A percentile compares a stretch with the other conserved stretches of the same genome.
Evolutionary conservation across 2,888 invertebrate genomes (phyloP).

Genomic region (Drosophila fungiperda): DNA sequence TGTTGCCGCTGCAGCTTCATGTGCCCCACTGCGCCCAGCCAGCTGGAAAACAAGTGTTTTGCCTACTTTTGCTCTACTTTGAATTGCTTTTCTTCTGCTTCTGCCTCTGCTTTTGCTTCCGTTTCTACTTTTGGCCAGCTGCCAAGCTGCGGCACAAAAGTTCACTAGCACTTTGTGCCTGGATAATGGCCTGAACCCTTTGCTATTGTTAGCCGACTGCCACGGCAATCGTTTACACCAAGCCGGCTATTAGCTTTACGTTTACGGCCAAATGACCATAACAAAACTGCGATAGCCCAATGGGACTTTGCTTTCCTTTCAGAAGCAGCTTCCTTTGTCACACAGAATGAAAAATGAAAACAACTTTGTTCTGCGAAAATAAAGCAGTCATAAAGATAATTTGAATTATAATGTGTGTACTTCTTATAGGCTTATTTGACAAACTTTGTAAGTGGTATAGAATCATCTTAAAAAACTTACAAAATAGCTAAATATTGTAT

Average conservation of each 20-base stretch:
- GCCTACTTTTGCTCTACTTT: slow-evolving; percentile 55
- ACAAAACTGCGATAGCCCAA: slow-evolving; percentile 16
- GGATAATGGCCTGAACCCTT: slow-evolving; percentile 10
- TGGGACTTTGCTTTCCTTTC: neutral
- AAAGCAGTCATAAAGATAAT: neutral
- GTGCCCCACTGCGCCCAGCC: slow-evolving; percentile 9
- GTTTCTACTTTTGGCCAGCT: slow-evolving; percentile 40
- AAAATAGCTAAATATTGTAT: too few species aligned
- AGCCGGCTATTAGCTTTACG: slow-evolving; percentile 29
- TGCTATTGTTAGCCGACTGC: slow-evolving; percentile 21
- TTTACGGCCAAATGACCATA: slow-evolving; percentile 34
- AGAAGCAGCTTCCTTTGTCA: neutral
- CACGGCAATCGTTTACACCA: slow-evolving; percentile 51
- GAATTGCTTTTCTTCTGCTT: neutral
- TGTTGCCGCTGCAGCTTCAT: slow-evolving; percentile 56
- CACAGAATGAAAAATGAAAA: neutral
- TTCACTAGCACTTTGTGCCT: slow-evolving; percentile 50
- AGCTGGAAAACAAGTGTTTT: slow-evolving; percentile 48
- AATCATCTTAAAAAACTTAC: too few species aligned
- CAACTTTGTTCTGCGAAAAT: neutral
- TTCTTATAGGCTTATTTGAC: neutral
- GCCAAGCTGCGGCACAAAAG: slow-evolving; percentile 49
- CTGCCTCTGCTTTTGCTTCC: neutral
- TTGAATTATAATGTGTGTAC: neutral
- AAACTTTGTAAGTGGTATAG: neutral